Conservation (phyloP, 2,797 vertebrate genomes). For the Rhodeus uyekii region DNA sequence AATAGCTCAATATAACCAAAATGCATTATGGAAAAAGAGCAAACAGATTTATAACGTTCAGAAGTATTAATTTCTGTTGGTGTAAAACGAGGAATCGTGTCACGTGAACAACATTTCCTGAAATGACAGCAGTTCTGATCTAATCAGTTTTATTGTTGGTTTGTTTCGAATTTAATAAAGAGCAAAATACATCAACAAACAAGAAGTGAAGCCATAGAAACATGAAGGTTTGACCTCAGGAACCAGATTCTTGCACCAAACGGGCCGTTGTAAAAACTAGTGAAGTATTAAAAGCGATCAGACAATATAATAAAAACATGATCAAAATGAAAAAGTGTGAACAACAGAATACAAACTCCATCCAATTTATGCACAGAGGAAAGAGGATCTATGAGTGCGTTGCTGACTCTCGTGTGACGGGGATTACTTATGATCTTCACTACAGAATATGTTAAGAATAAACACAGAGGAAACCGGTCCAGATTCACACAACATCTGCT, state of each 20-base stretch:
- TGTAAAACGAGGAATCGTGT: neutral
- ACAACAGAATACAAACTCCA: neutral
- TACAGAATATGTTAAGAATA: conserved; percentile 72
- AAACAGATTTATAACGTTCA: neutral
- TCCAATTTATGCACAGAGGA: conserved; percentile 10
- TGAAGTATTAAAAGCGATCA: neutral
- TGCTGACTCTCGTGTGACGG: too few species aligned
- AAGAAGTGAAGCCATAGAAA: conserved; percentile 77
- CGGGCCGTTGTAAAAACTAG: too few species aligned
- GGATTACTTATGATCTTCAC: conserved; percentile 57
- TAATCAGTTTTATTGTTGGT: conserved; percentile 62
- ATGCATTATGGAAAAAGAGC: neutral
- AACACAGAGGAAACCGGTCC: conserved; percentile 58
- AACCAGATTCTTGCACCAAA: conserved; percentile 51
- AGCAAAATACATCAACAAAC: conserved; percentile 80
- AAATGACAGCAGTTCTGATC: conserved; percentile 37
- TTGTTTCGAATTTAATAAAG: conserved; percentile 79
- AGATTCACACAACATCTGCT: neutral
- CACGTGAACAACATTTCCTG: neutral
- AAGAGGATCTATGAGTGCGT: neutral
- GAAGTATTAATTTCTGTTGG: neutral
- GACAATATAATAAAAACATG: neutral
- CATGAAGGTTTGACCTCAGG: conserved; percentile 75
- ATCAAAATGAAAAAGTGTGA: too few species aligned
- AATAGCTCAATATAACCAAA: too few species aligned